These are phyloP conservation scores for Caenorhabditis zanzibari DNA, from an alignment of 2,888 invertebrate genomes.

Conservation along the genomic window DNA sequence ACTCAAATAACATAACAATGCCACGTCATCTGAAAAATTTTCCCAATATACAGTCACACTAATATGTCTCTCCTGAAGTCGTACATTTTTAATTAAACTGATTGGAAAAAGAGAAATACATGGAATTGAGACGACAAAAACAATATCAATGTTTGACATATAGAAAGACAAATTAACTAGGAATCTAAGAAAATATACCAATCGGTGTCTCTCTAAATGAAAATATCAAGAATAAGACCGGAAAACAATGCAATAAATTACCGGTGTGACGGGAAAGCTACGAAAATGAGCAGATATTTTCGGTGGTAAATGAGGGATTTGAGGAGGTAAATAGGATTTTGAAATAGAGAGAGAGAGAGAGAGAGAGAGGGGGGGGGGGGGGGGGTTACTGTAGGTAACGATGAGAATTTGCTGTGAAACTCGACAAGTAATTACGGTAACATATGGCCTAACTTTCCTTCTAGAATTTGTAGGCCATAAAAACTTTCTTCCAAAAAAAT, in stretches of 20 bases:
- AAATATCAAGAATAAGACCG: not conserved
- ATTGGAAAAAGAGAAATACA: constrained; percentile 42
- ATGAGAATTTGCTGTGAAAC: too few species aligned
- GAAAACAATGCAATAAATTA: constrained; percentile 58
- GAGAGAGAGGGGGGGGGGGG: not conserved
- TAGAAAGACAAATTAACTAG: constrained; percentile 35
- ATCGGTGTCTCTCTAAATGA: not conserved
- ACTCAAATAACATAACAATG: not conserved
- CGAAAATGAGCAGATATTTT: not conserved
- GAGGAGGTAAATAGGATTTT: not conserved
- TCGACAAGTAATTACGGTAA: too few species aligned
- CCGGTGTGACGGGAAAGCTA: constrained; percentile 30
- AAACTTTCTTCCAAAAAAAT: too few species aligned
- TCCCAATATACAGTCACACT: constrained; percentile 33
- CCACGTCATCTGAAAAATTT: not conserved
- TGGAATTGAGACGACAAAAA: constrained; percentile 38
- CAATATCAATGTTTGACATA: constrained; percentile 48
- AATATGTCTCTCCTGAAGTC: constrained; percentile 31
- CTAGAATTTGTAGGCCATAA: too few species aligned
- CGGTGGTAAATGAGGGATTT: not conserved
- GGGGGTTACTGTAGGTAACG: too few species aligned
- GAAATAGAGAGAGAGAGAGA: not conserved
- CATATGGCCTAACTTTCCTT: too few species aligned
- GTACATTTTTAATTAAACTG: constrained; percentile 57
- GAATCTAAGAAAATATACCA: constrained; percentile 32